Percentiles rank a stretch among this genome's conserved stretches.
Conservation (phyloP, 2,888 invertebrate genomes). For the Acleris emargana region DNA sequence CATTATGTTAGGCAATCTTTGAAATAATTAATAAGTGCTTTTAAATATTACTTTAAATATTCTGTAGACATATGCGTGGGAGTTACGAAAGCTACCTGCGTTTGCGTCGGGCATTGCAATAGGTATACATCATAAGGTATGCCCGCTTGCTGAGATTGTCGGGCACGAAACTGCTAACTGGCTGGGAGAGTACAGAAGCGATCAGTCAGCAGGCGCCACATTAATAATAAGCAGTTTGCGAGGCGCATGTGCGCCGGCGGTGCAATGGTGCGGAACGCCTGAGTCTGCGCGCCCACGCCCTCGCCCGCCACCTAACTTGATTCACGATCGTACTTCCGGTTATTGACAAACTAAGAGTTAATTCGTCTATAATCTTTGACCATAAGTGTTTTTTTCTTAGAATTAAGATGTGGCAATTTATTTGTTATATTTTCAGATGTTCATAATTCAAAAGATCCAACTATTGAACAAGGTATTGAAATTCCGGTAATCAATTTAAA, state of each 20-base stretch:
- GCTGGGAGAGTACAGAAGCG: constrained; percentile 52
- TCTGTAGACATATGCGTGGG: constrained; percentile 44
- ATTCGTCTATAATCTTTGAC: constrained; percentile 2
- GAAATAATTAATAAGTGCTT: constrained; percentile 42
- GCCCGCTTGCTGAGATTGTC: constrained; percentile 47
- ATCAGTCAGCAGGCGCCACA: constrained; percentile 59
- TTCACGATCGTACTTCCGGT: constrained; percentile 62
- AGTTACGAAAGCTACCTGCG: constrained; percentile 50
- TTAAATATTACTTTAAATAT: constrained; percentile 46
- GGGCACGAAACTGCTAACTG: constrained; percentile 48
- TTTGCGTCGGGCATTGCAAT: constrained; percentile 42
- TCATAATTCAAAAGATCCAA: too few species aligned
- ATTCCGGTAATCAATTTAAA: background rate
- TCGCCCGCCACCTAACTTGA: constrained; percentile 62
- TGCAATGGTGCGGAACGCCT: constrained; percentile 62
- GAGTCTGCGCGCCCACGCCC: constrained; percentile 51
- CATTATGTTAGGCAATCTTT: constrained; percentile 39
- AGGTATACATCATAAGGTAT: background rate
- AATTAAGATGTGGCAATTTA: too few species aligned
- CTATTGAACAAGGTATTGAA: background rate
- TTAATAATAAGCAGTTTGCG: constrained; percentile 56
- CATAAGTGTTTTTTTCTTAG: too few species aligned
- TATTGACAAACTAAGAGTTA: constrained; percentile 35
- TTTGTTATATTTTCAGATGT: too few species aligned
- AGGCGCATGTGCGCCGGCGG: constrained; percentile 48